Base-by-base conservation (phyloP, 2,888 invertebrate genomes). In the Heliconius sara region DNA sequence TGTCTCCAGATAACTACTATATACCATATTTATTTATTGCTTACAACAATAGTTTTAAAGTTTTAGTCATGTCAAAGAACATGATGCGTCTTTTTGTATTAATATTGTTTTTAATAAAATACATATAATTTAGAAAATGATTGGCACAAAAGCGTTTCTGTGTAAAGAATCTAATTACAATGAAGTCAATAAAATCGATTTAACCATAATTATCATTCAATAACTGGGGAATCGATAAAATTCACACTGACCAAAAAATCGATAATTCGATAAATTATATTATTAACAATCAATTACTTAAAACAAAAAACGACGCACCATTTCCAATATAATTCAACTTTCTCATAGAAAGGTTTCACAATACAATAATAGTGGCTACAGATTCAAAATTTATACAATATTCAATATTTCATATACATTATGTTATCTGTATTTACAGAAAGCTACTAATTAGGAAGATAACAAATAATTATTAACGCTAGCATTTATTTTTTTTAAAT, bases 11-110 rank as follows among this genome's bases (percentile, higher is more conserved):
- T 85, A 84, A 83, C 80, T 84, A 85, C 84, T 81, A 84, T 80
- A 87, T 87, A 89, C 87, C 85, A 84, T 91, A 68, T 68, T n/a
- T n/a, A 68, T 70, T 70, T 70, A 89, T 90, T 90, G 89, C 91
- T 91, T 86, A 88, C 88, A 89, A 88, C 66, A 74, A 87, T 86
- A 70, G 25, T 43, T 85, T 86, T 87, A 84, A 84, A 83, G 82
- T 27, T 72, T 72, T 72, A 66, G 27, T 25, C 83, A 79, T 66
- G 66, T 77, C 60, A 75, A 47, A 52, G 77, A 79, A 78, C 63
- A 76, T 78, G 77, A 79, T 81, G 79, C 73, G 79, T 19, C 74
- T 39, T 34, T 80, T 73, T 65, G 30, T n/a, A 72, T 39, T 73
- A 27, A 0, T 2, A 52, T 19, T 22, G 52, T 52, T 7, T 30